Percentiles rank a stretch among this genome's conserved stretches.
These are phyloP conservation scores for Planiliza haematocheilus DNA, from an alignment of 2,113 vertebrate species.

Conservation along the genomic window DNA sequence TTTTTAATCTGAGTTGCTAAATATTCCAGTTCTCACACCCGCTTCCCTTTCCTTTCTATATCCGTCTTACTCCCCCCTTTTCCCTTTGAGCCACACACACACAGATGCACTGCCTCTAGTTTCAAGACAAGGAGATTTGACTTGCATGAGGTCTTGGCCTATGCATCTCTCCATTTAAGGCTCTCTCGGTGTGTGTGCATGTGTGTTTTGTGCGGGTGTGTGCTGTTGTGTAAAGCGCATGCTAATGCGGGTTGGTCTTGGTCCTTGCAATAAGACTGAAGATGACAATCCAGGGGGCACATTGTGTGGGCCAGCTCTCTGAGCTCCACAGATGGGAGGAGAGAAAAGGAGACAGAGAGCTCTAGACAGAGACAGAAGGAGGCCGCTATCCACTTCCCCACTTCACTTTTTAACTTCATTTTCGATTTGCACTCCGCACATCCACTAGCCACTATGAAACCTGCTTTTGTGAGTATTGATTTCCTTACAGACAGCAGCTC, in stretches of 20 bases:
- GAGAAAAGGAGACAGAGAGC: conserved; percentile 41
- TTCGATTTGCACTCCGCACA: conserved; percentile 38
- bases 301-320: conserved; percentile 67
- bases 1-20: conserved; percentile 42
- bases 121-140: conserved; percentile 69
- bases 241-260: conserved; percentile 71
- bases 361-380: conserved; percentile 49
- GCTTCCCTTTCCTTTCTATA: conserved; percentile 34
- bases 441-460: conserved; percentile 75
- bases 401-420: conserved; percentile 53
- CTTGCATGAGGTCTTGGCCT: conserved; percentile 75
- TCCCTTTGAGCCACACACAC: conserved; percentile 22
- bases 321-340: conserved; percentile 65
- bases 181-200: conserved; percentile 53
- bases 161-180: conserved; percentile 71
- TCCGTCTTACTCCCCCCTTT: conserved; percentile 14
- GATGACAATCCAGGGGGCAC: conserved; percentile 76
- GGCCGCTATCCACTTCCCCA: conserved; percentile 45
- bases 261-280: conserved; percentile 76
- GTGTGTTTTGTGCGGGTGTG: conserved; percentile 48
- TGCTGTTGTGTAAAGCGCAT: conserved; percentile 68
- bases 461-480: conserved; percentile 83
- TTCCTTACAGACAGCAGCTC: conserved; percentile 42
- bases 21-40: conserved; percentile 60
- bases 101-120: conserved; percentile 51